phyloP scores from a whole-genome alignment of 1,140 invertebrate species.

The Eulimnadia texana region DNA sequence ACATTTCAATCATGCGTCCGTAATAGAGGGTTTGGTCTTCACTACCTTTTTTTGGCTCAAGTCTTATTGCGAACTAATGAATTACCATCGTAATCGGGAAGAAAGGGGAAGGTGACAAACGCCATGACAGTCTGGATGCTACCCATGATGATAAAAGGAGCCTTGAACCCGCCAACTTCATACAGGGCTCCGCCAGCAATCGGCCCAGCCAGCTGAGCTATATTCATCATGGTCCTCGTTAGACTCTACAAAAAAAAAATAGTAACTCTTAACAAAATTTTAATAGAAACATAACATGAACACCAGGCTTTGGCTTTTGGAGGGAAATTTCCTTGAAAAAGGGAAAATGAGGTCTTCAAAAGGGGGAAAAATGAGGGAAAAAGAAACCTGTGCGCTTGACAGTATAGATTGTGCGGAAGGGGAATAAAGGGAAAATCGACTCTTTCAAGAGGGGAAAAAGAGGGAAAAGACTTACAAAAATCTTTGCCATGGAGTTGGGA shows the following conservation, averaged over 20 bases:
- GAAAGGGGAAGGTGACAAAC: slow-evolving; percentile 17
- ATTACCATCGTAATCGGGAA: slow-evolving; percentile 19
- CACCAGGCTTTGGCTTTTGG: too few species aligned
- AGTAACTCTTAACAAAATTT: background rate
- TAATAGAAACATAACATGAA: background rate
- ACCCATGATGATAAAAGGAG: slow-evolving; percentile 25
- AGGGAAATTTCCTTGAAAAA: too few species aligned
- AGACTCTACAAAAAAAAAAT: slow-evolving; percentile 20
- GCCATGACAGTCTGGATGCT: slow-evolving; percentile 21
- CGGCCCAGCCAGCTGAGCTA: slow-evolving; percentile 26
- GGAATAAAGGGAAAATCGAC: background rate
- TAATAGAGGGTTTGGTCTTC: too few species aligned
- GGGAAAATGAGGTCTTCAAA: too few species aligned
- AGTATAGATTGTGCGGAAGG: too few species aligned
- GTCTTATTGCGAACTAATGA: background rate
- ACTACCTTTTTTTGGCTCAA: too few species aligned
- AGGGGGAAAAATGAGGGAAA: too few species aligned
- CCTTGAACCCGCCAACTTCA: slow-evolving; percentile 24
- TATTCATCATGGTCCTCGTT: slow-evolving; percentile 24
- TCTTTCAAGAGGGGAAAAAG: too few species aligned
- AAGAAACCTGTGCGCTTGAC: too few species aligned
- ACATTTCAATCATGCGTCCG: too few species aligned
- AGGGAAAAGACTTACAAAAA: slow-evolving; percentile 27
- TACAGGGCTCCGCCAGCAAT: slow-evolving; percentile 24
- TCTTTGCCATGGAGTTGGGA: slow-evolving; percentile 22